A percentile compares a stretch with the other conserved stretches of the same genome.
Evolutionary conservation across 1,140 invertebrate genomes (phyloP).

Genomic region (Papilio xuthus): DNA sequence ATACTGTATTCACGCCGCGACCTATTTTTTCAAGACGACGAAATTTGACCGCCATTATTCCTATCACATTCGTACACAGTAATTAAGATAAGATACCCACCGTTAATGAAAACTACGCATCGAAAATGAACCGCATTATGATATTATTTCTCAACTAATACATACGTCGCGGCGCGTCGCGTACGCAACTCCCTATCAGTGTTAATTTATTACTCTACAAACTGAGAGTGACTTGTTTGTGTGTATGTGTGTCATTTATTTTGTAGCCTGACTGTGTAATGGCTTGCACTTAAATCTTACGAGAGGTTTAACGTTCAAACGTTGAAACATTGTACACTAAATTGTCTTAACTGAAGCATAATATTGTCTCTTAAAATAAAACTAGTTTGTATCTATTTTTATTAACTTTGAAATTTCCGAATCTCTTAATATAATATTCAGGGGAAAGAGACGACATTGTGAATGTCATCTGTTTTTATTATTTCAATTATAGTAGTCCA

Average conservation of each 20-base stretch:
- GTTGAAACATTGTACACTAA: neutral
- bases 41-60: conserved; percentile 25
- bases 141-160: conserved; percentile 6
- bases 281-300: conserved; percentile 17
- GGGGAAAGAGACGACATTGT: neutral
- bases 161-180: neutral
- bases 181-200: conserved; percentile 17
- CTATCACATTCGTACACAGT: neutral
- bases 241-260: conserved; percentile 7
- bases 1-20: neutral
- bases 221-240: conserved; percentile 7
- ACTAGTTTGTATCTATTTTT: neutral
- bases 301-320: neutral
- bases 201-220: conserved; percentile 27
- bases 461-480: neutral
- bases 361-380: neutral
- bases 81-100: conserved; percentile 32
- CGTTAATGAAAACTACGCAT: conserved; percentile 34
- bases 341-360: neutral
- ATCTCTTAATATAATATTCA: neutral
- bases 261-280: too few species aligned
- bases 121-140: conserved; percentile 21
- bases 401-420: neutral
- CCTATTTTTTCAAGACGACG: conserved; percentile 18
- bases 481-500: neutral